These are phyloP conservation scores for Hucho hucho DNA, from an alignment of 2,113 vertebrate species.

Conservation along the genomic window DNA sequence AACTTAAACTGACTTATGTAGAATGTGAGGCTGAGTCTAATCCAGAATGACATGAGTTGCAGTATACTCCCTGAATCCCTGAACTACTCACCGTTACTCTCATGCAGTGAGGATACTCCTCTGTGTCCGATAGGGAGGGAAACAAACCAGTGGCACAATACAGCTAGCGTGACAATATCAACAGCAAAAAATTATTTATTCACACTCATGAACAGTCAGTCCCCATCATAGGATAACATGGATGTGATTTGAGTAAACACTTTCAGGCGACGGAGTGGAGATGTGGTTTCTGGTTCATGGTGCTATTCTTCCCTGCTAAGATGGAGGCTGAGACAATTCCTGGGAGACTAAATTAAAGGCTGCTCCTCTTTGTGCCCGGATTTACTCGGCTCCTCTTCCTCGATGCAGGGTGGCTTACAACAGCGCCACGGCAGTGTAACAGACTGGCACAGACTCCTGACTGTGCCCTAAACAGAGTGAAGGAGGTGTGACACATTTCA, in stretches of 20 bases:
- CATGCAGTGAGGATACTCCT: conserved; percentile 20
- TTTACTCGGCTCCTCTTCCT: conserved; percentile 44
- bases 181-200: conserved; percentile 23
- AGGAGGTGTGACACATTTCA: conserved; percentile 62
- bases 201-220: conserved; percentile 34
- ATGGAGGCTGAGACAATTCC: conserved; percentile 37
- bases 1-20: conserved; percentile 56
- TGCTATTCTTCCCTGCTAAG: conserved; percentile 21
- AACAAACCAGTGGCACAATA: conserved; percentile 1
- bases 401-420: conserved; percentile 52
- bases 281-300: conserved; percentile 17
- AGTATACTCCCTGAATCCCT: conserved; percentile 44
- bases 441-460: conserved; percentile 60
- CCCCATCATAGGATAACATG: conserved; percentile 30
- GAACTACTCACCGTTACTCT: conserved; percentile 43
- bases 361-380: conserved; percentile 33
- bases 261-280: conserved; percentile 26
- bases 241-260: conserved; percentile 36
- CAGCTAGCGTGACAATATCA: background rate
- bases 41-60: conserved; percentile 50
- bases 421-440: conserved; percentile 64
- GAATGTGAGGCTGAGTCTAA: conserved; percentile 55
- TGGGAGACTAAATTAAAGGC: conserved; percentile 62
- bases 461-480: conserved; percentile 51
- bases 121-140: conserved; percentile 10